A percentile compares a stretch with the other conserved stretches of the same genome.
Evolutionary conservation across 2,797 vertebrate genomes (phyloP).

Genomic region (Percopsis omiscomaycus): DNA sequence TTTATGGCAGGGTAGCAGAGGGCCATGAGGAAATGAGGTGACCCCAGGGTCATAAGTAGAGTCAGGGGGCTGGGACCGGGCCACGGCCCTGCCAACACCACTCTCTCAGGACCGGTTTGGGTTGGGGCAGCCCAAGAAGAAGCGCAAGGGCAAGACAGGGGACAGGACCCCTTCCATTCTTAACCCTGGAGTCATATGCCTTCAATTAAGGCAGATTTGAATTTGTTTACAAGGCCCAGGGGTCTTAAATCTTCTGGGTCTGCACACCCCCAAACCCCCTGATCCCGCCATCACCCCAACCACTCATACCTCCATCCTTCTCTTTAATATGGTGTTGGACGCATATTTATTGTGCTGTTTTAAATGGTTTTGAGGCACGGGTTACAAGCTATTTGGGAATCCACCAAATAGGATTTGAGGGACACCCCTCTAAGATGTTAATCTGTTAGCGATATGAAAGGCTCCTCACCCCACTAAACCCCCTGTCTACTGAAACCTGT

Average conservation of each 20-base stretch:
- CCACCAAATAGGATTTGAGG: constrained; percentile 75
- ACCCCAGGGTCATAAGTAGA: constrained; percentile 77
- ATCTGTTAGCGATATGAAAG: constrained; percentile 81
- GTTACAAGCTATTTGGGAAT: constrained; percentile 82
- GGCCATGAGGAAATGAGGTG: constrained; percentile 85
- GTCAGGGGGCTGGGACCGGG: constrained; percentile 73
- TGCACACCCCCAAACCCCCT: constrained; percentile 36
- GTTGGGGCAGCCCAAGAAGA: constrained; percentile 43
- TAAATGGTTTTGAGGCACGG: constrained; percentile 74
- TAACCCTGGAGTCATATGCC: constrained; percentile 74
- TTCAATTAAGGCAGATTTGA: constrained; percentile 80
- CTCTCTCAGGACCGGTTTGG: constrained; percentile 52
- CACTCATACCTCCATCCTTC: constrained; percentile 51
- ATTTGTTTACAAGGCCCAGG: constrained; percentile 81
- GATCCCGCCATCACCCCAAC: constrained; percentile 24
- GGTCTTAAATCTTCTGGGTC: constrained; percentile 79
- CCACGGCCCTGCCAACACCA: constrained; percentile 52
- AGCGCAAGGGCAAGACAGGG: constrained; percentile 37
- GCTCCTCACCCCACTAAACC: constrained; percentile 76
- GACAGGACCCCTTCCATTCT: constrained; percentile 61
- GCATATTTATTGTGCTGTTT: constrained; percentile 79
- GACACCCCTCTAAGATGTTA: constrained; percentile 79
- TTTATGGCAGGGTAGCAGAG: constrained; percentile 82
- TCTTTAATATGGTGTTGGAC: constrained; percentile 81
- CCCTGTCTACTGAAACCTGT: constrained; percentile 65